A percentile compares a stretch with the other conserved stretches of the same genome.
Conservation (phyloP, 2,113 vertebrate species). For the Cromileptes altivelis region DNA sequence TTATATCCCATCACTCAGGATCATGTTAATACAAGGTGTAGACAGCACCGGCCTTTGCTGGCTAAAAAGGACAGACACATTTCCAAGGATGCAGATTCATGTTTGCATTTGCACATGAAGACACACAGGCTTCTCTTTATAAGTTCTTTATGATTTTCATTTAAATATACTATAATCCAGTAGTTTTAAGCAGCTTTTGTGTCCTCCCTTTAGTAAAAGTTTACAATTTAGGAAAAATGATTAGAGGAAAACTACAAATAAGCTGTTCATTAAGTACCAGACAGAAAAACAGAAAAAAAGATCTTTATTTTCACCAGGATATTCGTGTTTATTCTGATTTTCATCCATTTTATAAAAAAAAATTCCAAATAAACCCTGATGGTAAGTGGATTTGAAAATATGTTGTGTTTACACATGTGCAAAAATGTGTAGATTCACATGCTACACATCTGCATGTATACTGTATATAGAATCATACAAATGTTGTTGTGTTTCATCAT, state of each 20-base stretch:
- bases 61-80: neutral
- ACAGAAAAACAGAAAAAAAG: too few species aligned
- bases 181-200: neutral
- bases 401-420: neutral
- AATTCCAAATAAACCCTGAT: neutral
- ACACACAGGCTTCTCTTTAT: neutral
- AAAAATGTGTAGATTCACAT: neutral
- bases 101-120: neutral
- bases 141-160: neutral
- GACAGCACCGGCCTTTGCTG: neutral
- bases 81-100: neutral
- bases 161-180: neutral
- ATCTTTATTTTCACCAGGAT: neutral
- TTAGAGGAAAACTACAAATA: neutral
- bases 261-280: neutral
- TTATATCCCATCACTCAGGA: too few species aligned
- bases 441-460: neutral
- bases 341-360: neutral
- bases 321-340: conserved; percentile 4
- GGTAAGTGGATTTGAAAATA: neutral
- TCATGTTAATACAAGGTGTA: too few species aligned
- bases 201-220: neutral
- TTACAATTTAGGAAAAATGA: neutral
- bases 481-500: neutral
- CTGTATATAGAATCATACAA: neutral